These are phyloP conservation scores for Hirtodrosophila trivittata DNA, from an alignment of 2,888 invertebrate species.

Conservation along the genomic window DNA sequence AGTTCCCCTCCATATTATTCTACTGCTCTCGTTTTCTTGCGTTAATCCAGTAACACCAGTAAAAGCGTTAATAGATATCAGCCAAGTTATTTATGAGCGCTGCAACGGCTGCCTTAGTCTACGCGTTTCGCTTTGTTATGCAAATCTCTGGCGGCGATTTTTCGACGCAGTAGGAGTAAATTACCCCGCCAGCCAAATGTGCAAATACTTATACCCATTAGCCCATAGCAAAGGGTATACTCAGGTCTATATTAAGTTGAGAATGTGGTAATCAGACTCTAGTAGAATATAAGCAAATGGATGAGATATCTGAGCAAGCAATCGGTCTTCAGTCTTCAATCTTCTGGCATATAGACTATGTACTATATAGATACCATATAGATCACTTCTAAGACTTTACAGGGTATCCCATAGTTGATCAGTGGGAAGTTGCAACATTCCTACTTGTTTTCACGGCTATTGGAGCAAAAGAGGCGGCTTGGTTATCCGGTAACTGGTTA, in stretches of 20 bases:
- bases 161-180: constrained; percentile 76
- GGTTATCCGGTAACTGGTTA: constrained; percentile 23
- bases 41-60: constrained; percentile 73
- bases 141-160: constrained; percentile 49
- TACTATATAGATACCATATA: no score
- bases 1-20: background rate
- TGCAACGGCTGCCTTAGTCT: constrained; percentile 47
- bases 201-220: constrained; percentile 65
- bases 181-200: constrained; percentile 76
- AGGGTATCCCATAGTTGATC: constrained; percentile 16
- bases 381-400: background rate
- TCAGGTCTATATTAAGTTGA: no score
- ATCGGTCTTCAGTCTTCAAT: no score
- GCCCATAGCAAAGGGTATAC: no score
- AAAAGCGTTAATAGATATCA: constrained; percentile 81
- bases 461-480: constrained; percentile 10
- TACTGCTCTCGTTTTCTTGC: constrained; percentile 30
- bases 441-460: constrained; percentile 32
- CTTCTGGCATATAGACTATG: no score
- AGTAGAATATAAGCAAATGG: no score
- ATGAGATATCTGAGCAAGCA: no score
- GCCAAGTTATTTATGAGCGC: constrained; percentile 72
- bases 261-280: no score
- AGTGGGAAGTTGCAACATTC: constrained; percentile 3
- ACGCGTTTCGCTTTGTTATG: constrained; percentile 59